Conservation (phyloP, 2,797 vertebrate genomes). For the Vespertilio murinus region DNA sequence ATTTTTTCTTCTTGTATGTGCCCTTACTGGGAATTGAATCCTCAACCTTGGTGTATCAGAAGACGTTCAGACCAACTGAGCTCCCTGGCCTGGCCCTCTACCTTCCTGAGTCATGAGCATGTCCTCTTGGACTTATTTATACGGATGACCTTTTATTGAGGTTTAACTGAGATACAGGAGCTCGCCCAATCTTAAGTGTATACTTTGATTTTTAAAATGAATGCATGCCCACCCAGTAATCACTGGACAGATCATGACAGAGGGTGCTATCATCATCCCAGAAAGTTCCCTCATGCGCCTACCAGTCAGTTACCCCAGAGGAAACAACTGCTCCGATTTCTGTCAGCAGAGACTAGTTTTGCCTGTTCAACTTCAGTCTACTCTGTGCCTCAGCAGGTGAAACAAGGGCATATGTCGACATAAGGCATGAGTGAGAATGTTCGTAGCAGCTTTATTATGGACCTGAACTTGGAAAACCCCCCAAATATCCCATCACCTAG, state of each 20-base stretch:
- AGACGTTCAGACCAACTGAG: neutral
- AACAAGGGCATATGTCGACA: neutral
- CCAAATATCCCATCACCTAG: neutral
- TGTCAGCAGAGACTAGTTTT: constrained; percentile 41
- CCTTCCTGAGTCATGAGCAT: neutral
- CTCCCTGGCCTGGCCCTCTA: neutral
- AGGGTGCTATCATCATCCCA: neutral
- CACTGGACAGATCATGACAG: neutral
- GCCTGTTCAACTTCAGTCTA: neutral
- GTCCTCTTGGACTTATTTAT: neutral
- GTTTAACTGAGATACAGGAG: neutral
- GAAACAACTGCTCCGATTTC: neutral
- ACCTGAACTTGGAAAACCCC: neutral
- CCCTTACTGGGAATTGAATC: neutral
- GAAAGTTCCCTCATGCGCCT: neutral
- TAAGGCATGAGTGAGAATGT: neutral
- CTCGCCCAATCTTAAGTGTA: neutral
- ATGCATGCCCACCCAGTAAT: neutral
- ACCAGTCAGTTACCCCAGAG: neutral
- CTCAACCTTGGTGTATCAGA: neutral
- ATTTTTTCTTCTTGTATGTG: neutral
- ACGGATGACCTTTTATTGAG: neutral
- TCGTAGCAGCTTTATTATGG: neutral
- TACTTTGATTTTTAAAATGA: neutral
- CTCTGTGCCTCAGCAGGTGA: constrained; percentile 20